Conservation (phyloP, 2,113 vertebrate genomes). For the Strigops habroptila region DNA sequence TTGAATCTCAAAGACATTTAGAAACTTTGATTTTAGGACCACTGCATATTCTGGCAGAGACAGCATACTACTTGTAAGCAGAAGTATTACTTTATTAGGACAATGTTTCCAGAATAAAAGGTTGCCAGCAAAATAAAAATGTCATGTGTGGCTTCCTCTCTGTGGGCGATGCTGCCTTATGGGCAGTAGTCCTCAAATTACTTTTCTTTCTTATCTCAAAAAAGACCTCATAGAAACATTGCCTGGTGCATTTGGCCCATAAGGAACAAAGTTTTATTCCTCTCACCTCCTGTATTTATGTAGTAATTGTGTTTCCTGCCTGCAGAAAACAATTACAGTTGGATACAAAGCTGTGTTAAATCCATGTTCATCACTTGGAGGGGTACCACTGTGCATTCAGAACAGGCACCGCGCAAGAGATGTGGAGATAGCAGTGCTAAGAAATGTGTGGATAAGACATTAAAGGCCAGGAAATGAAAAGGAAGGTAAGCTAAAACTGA, state of each 20-base stretch:
- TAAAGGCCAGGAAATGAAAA: background rate
- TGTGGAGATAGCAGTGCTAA: background rate
- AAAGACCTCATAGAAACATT: background rate
- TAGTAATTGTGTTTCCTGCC: background rate
- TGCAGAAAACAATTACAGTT: background rate
- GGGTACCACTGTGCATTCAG: background rate
- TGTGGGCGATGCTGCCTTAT: background rate
- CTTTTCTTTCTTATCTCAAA: background rate
- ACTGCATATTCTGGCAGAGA: background rate
- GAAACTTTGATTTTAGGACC: background rate
- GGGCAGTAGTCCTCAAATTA: background rate
- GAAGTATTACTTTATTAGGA: background rate
- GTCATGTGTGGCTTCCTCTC: background rate
- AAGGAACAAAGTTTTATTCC: background rate
- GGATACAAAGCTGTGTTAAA: background rate
- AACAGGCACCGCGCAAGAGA: background rate
- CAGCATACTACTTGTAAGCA: background rate
- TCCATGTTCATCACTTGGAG: background rate
- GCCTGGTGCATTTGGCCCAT: background rate
- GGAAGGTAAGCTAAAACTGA: background rate
- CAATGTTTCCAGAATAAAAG: background rate
- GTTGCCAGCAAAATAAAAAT: background rate
- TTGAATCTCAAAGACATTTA: background rate
- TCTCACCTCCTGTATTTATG: background rate
- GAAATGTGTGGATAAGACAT: background rate